These are phyloP conservation scores for Apis mellifera DNA, from an alignment of 1,140 invertebrate species.

Conservation along the genomic window Amel_HAv3.1 CM009936.2:3481001-3481500, in stretches of 20 bases:
- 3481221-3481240: slow-evolving; percentile 26
- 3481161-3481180: slow-evolving; percentile 50
- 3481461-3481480: too few relatives aligned
- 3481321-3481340: not conserved
- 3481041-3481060: slow-evolving; percentile 50
- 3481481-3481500: too few relatives aligned
- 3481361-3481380: too few relatives aligned
- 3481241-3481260: not conserved
- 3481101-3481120: slow-evolving; percentile 43
- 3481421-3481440: too few relatives aligned
- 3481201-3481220: slow-evolving; percentile 16
- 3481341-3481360: not conserved
- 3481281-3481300: not conserved
- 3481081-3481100: slow-evolving; percentile 20
- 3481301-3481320: not conserved
- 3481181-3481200: slow-evolving; percentile 18
- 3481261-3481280: not conserved
- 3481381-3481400: too few relatives aligned
- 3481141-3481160: slow-evolving; percentile 37
- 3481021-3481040: slow-evolving; percentile 33
- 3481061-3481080: slow-evolving; percentile 42
- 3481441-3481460: too few relatives aligned
- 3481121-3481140: slow-evolving; percentile 35
- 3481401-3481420: too few relatives aligned
- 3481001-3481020: not conserved